phyloP scores from a whole-genome alignment of 1,140 invertebrate genomes.

The Grapholita molesta region DNA sequence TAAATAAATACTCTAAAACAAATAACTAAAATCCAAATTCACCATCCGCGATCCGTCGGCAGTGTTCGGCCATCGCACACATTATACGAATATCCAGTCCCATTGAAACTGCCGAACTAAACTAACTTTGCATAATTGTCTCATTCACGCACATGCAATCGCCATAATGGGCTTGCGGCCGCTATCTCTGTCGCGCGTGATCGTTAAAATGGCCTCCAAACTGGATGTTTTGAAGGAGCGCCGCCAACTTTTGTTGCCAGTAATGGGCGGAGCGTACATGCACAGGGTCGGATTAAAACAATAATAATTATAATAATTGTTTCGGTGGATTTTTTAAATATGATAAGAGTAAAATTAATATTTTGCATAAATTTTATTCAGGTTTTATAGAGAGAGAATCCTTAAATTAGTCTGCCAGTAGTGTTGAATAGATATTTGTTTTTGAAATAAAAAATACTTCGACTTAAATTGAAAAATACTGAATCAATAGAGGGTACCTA shows the following conservation, averaged over 20 bases:
- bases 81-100: conserved; percentile 23
- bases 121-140: conserved; percentile 74
- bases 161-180: conserved; percentile 32
- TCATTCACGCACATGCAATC: conserved; percentile 62
- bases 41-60: conserved; percentile 1
- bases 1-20: background rate
- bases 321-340: background rate
- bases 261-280: conserved; percentile 73
- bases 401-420: too few relatives aligned
- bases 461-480: too few relatives aligned
- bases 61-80: conserved; percentile 6
- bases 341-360: conserved; percentile 5
- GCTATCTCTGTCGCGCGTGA: conserved; percentile 61
- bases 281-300: conserved; percentile 50
- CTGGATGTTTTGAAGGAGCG: conserved; percentile 76
- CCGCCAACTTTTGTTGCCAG: conserved; percentile 72
- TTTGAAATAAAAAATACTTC: too few relatives aligned
- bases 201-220: conserved; percentile 77
- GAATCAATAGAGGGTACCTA: too few relatives aligned
- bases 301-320: conserved; percentile 11
- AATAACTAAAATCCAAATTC: background rate
- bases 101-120: conserved; percentile 60
- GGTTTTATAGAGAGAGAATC: too few relatives aligned
- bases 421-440: too few relatives aligned
- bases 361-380: background rate